phyloP scores from a whole-genome alignment of 2,797 vertebrate species.

The Poeciliopsis presidionis region DNA sequence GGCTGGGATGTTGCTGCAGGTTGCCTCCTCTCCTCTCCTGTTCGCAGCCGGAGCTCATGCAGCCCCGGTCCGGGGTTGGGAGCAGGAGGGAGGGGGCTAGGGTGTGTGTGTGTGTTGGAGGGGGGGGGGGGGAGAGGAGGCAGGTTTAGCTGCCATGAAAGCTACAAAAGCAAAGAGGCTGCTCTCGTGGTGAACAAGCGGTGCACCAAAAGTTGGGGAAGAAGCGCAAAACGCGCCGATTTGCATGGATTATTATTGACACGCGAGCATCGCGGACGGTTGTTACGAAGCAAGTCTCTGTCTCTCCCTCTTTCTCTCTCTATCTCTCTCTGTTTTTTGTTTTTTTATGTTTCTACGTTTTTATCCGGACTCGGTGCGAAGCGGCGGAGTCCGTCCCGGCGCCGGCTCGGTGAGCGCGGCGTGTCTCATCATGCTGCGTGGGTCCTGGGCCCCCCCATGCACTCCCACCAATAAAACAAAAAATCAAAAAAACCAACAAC shows the following conservation, averaged over 20 bases:
- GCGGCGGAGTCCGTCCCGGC: conserved; percentile 29
- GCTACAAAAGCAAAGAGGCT: conserved; percentile 16
- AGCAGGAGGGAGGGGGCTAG: too few species aligned
- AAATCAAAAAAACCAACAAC: too few species aligned
- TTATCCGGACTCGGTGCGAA: conserved; percentile 16
- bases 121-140: too few species aligned
- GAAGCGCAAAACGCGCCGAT: not conserved
- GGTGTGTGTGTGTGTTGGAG: too few species aligned
- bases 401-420: conserved; percentile 33
- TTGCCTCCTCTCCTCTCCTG: conserved; percentile 5
- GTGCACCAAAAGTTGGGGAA: not conserved
- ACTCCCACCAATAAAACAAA: too few species aligned
- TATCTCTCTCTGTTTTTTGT: too few species aligned
- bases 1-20: conserved; percentile 62
- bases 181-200: not conserved
- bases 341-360: conserved; percentile 59
- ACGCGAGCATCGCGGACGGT: conserved; percentile 32
- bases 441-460: too few species aligned
- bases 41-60: not conserved
- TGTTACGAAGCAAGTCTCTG: conserved; percentile 59
- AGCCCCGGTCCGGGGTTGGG: conserved; percentile 4
- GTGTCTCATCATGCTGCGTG: conserved; percentile 14
- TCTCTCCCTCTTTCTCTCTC: conserved; percentile 2
- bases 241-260: conserved; percentile 1
- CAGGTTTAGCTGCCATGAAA: conserved; percentile 13